These are phyloP conservation scores for Acanthiza pusilla DNA, from an alignment of 2,797 vertebrate genomes.

Conservation along the genomic window DNA sequence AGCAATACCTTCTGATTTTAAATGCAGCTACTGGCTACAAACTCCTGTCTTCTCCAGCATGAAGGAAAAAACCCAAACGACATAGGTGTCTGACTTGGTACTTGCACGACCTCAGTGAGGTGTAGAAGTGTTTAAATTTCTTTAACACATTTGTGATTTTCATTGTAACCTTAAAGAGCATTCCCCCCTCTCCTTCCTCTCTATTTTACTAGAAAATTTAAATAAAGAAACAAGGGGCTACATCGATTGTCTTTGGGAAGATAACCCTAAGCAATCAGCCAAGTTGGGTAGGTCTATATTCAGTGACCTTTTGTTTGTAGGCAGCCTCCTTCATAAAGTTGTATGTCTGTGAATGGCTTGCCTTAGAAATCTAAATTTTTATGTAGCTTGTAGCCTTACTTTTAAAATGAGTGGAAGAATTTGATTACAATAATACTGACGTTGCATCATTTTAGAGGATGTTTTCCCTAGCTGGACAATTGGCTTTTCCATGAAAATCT, in stretches of 20 bases:
- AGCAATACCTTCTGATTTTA: neutral
- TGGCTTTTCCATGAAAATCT: neutral
- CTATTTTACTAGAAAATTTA: neutral
- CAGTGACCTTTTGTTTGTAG: neutral
- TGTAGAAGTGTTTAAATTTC: neutral
- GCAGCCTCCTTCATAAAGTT: neutral
- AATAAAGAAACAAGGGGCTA: neutral
- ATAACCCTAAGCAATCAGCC: neutral
- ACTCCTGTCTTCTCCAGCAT: neutral
- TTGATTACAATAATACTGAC: neutral
- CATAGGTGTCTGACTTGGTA: neutral
- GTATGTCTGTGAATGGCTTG: neutral
- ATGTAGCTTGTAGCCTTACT: neutral
- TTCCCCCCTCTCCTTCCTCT: rapidly evolving
- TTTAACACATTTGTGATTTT: neutral
- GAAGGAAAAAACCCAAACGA: rapidly evolving
- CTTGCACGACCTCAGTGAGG: rapidly evolving
- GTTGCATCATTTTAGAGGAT: neutral
- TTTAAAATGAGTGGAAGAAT: neutral
- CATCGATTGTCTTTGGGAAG: neutral
- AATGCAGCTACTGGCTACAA: rapidly evolving
- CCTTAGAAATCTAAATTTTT: neutral
- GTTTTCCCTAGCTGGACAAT: neutral
- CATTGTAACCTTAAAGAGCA: neutral
- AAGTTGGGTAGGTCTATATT: neutral